Conservation (phyloP, 2,113 vertebrate species). For the Amblyopsis rosae region DNA sequence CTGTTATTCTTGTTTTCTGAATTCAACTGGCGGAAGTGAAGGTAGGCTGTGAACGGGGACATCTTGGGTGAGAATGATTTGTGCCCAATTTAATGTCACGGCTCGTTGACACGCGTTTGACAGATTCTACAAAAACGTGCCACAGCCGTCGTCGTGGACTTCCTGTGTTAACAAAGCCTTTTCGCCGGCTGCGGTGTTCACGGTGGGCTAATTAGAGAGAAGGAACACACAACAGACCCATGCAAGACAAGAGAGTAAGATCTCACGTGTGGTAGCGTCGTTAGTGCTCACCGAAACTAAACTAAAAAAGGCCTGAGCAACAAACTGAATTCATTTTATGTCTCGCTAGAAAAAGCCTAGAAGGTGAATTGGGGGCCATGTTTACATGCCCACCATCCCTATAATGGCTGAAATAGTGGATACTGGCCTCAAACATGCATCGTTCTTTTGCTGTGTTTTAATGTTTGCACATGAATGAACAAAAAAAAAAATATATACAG, state of each 20-base stretch:
- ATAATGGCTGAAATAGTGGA: not conserved
- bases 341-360: too few species aligned
- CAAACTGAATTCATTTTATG: too few species aligned
- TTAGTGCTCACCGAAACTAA: not conserved
- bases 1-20: constrained; percentile 60
- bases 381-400: not conserved
- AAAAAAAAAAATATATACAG: too few species aligned
- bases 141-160: constrained; percentile 41
- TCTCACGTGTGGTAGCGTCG: constrained; percentile 23
- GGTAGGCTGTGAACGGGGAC: constrained; percentile 41
- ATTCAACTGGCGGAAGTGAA: constrained; percentile 32
- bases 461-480: not conserved
- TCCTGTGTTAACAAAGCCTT: constrained; percentile 49
- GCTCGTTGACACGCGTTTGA: constrained; percentile 45
- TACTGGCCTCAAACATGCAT: not conserved
- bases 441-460: not conserved
- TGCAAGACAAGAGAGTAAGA: too few species aligned
- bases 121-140: constrained; percentile 60
- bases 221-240: not conserved
- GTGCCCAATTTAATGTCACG: constrained; percentile 65
- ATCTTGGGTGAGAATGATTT: constrained; percentile 44
- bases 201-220: constrained; percentile 44
- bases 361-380: constrained; percentile 26
- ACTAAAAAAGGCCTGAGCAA: constrained; percentile 34
- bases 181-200: constrained; percentile 38